These are phyloP conservation scores for Theristus sp. DNA, from an alignment of 2,888 invertebrate genomes.

Conservation along the genomic window DNA sequence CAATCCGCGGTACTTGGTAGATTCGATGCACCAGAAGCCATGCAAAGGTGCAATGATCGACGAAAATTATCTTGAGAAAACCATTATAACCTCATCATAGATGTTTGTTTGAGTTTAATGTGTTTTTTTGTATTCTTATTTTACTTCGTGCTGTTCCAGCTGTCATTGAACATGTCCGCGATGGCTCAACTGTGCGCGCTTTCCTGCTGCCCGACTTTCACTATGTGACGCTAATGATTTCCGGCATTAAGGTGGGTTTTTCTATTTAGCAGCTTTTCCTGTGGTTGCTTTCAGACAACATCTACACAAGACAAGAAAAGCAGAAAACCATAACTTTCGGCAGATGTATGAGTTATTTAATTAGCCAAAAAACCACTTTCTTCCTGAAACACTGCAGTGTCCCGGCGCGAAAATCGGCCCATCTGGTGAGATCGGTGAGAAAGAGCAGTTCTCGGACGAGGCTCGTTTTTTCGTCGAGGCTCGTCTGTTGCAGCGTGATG, in stretches of 20 bases:
- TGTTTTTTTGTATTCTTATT: not conserved
- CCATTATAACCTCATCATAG: too few relatives aligned
- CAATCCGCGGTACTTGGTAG: constrained; percentile 59
- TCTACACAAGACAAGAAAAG: too few relatives aligned
- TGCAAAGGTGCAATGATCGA: too few relatives aligned
- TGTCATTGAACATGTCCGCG: constrained; percentile 86
- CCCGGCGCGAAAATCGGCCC: not conserved
- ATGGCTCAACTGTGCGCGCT: constrained; percentile 82
- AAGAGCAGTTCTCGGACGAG: constrained; percentile 56
- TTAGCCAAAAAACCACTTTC: too few relatives aligned
- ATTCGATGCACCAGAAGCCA: constrained; percentile 63
- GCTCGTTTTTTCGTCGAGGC: constrained; percentile 83
- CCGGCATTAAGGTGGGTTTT: constrained; percentile 50
- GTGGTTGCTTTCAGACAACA: too few relatives aligned
- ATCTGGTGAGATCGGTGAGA: constrained; percentile 28
- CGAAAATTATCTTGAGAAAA: too few relatives aligned
- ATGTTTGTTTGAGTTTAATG: too few relatives aligned
- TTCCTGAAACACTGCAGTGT: not conserved
- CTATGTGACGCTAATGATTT: constrained; percentile 79
- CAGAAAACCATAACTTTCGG: too few relatives aligned
- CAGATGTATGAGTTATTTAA: too few relatives aligned
- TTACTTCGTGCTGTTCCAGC: constrained; percentile 39
- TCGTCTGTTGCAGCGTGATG: constrained; percentile 68
- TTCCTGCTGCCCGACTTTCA: constrained; percentile 74
- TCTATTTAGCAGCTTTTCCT: too few relatives aligned